A percentile compares a stretch with the other conserved stretches of the same genome.
Evolutionary conservation across 1,140 invertebrate genomes (phyloP).

Genomic region (Saccostrea echinata): DNA sequence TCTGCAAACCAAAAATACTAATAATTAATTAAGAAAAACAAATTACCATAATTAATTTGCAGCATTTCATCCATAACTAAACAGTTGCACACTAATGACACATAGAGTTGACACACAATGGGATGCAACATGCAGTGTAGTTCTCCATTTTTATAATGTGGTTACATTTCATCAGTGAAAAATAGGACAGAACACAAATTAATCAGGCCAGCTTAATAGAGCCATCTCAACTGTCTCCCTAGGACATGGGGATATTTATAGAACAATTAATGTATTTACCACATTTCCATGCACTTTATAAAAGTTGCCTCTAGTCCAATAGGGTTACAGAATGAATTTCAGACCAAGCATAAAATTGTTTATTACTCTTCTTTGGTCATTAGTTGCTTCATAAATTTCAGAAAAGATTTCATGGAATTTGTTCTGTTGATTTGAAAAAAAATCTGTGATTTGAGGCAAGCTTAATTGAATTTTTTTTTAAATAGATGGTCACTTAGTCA

Average conservation of each 20-base stretch:
- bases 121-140: not conserved
- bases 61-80: slow-evolving; percentile 31
- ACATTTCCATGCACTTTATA: not conserved
- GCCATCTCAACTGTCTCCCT: slow-evolving; percentile 21
- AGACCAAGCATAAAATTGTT: not conserved
- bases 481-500: too few species aligned
- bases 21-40: slow-evolving; percentile 4
- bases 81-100: not conserved
- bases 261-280: slow-evolving; percentile 31
- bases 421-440: too few species aligned
- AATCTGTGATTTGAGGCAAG: too few species aligned
- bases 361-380: not conserved
- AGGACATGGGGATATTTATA: slow-evolving; percentile 7
- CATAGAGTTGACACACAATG: not conserved
- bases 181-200: slow-evolving; percentile 4
- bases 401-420: too few species aligned
- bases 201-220: slow-evolving; percentile 1
- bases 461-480: too few species aligned
- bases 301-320: slow-evolving; percentile 6
- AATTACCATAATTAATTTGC: slow-evolving; percentile 16
- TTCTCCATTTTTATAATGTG: slow-evolving; percentile 10
- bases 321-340: not conserved
- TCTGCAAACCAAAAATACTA: not conserved
- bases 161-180: not conserved
- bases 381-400: not conserved